phyloP scores from a whole-genome alignment of 2,797 vertebrate genomes.

The Valencia hispanica region DNA sequence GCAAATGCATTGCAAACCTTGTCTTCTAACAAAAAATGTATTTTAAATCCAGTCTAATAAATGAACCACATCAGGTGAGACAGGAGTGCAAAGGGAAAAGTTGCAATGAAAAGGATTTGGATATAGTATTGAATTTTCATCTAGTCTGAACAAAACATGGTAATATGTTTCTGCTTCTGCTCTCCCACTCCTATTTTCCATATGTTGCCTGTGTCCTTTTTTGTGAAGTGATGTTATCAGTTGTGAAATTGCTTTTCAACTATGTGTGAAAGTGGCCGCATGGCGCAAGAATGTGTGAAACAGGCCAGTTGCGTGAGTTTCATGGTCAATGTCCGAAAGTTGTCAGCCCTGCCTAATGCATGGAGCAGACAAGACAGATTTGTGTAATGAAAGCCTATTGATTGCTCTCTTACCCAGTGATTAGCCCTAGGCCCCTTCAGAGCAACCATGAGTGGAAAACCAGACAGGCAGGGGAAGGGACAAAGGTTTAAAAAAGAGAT shows the following conservation, averaged over 20 bases:
- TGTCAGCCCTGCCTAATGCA: constrained; percentile 49
- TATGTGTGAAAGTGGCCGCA: constrained; percentile 6
- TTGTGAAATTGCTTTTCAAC: constrained; percentile 10
- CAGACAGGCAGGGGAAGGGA: constrained; percentile 66
- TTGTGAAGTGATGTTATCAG: not conserved
- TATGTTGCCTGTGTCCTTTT: not conserved
- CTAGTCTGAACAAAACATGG: not conserved
- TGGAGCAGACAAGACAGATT: constrained; percentile 64
- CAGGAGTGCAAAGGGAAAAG: accelerated
- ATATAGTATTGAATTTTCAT: not conserved
- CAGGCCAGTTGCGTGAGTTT: constrained; percentile 11
- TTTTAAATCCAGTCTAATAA: not conserved
- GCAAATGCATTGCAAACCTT: not conserved
- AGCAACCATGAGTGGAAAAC: constrained; percentile 73
- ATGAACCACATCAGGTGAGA: not conserved
- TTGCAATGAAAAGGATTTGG: not conserved
- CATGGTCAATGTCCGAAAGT: constrained; percentile 17
- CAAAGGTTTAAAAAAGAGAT: constrained; percentile 75
- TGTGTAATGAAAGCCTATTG: constrained; percentile 75
- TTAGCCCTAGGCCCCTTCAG: constrained; percentile 71
- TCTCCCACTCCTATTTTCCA: not conserved
- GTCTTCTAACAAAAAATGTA: not conserved
- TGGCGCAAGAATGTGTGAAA: constrained; percentile 11
- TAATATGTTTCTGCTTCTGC: no score
- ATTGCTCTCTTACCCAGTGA: constrained; percentile 61